These are phyloP conservation scores for Drosophila burlai DNA, from an alignment of 1,140 invertebrate species.

Conservation along the genomic window DNA sequence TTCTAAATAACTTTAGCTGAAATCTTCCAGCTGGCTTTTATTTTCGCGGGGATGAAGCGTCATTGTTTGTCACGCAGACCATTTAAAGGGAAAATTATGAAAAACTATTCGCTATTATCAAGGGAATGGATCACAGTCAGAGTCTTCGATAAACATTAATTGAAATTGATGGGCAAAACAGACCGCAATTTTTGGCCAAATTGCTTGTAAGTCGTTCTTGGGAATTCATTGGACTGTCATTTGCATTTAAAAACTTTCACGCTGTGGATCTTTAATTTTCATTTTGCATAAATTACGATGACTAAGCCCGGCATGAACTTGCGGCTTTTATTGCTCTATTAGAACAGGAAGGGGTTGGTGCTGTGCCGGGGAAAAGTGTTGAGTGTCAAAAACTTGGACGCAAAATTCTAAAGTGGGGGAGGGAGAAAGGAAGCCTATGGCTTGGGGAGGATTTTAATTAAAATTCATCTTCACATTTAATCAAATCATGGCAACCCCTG, in stretches of 20 bases:
- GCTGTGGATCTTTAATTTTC: conserved; percentile 74
- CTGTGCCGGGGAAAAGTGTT: conserved; percentile 18
- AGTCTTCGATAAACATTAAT: conserved; percentile 44
- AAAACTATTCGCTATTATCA: conserved; percentile 56
- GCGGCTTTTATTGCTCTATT: conserved; percentile 81
- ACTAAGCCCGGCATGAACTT: conserved; percentile 75
- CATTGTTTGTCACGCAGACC: conserved; percentile 48
- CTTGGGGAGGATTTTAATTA: conserved; percentile 81
- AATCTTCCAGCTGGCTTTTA: conserved; percentile 39
- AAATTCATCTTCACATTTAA: conserved; percentile 85
- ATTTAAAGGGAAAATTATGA: conserved; percentile 61
- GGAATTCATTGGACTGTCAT: conserved; percentile 70
- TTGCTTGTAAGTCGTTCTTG: conserved; percentile 66
- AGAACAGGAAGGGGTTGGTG: conserved; percentile 10
- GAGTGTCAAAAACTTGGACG: conserved; percentile 70
- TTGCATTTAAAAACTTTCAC: conserved; percentile 67
- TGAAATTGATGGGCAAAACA: conserved; percentile 56
- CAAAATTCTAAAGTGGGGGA: conserved; percentile 5
- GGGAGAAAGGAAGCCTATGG: conserved; percentile 4
- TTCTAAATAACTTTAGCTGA: conserved; percentile 53
- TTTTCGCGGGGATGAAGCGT: conserved; percentile 37
- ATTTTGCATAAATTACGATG: conserved; percentile 82
- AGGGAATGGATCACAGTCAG: not conserved
- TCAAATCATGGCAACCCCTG: conserved; percentile 78
- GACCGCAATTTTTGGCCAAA: conserved; percentile 40